Conservation (phyloP, 2,888 invertebrate genomes). For the Megastigmus dorsalis region DNA sequence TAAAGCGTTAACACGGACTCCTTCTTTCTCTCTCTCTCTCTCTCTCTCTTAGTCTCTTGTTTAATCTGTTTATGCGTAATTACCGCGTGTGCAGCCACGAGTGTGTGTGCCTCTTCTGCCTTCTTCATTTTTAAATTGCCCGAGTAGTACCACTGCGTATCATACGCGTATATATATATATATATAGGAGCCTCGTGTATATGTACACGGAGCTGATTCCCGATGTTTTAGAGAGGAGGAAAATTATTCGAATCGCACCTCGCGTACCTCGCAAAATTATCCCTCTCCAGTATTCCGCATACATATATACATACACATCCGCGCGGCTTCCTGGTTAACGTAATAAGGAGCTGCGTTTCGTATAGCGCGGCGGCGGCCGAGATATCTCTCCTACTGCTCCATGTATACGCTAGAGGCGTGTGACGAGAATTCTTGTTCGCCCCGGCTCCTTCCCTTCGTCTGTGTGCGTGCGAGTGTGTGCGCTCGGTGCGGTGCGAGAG, state of each 20-base stretch:
- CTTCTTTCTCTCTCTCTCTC: not conserved
- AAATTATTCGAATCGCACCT: slow-evolving; percentile 46
- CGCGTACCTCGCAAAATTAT: slow-evolving; percentile 13
- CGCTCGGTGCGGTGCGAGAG: too few species aligned
- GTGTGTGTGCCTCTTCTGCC: not conserved
- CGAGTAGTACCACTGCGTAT: too few species aligned
- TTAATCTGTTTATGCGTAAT: slow-evolving; percentile 47
- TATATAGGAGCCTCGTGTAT: not conserved
- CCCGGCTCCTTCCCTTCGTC: slow-evolving; percentile 11
- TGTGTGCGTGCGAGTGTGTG: slow-evolving; percentile 6
- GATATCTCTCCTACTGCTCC: too few species aligned
- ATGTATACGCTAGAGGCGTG: slow-evolving; percentile 25
- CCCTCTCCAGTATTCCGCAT: not conserved
- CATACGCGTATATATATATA: too few species aligned
- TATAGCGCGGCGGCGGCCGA: not conserved
- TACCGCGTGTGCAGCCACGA: slow-evolving; percentile 7
- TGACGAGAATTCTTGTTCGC: slow-evolving; percentile 46
- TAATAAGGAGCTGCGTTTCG: slow-evolving; percentile 44
- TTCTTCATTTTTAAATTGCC: slow-evolving; percentile 35
- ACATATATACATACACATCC: not conserved
- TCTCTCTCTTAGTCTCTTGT: not conserved
- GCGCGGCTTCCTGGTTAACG: slow-evolving; percentile 32
- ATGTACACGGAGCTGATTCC: slow-evolving; percentile 19
- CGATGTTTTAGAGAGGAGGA: slow-evolving; percentile 35
- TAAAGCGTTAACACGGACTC: slow-evolving; percentile 27